phyloP scores from a whole-genome alignment of 2,888 invertebrate species.

The Melieria picta region DNA sequence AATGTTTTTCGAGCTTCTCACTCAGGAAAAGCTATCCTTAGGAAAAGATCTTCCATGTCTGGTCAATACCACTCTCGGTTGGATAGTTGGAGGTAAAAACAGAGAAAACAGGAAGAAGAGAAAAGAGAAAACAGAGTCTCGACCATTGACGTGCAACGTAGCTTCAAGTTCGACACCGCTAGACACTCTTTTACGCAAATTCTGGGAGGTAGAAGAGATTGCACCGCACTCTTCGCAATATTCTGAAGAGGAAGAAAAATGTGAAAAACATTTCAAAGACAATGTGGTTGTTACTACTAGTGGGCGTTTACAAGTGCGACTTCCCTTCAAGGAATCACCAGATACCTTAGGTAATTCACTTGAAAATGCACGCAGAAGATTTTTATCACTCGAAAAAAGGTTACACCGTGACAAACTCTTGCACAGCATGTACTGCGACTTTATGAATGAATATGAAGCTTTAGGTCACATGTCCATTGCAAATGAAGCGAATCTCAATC shows the following conservation, averaged over 20 bases:
- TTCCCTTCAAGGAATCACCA: slow-evolving; percentile 31
- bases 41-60: slow-evolving; percentile 28
- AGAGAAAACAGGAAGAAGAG: too few relatives aligned
- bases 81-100: slow-evolving; percentile 21
- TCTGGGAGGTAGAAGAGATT: slow-evolving; percentile 33
- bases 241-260: slow-evolving; percentile 24
- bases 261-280: slow-evolving; percentile 28
- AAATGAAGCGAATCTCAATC: neutral
- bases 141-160: neutral
- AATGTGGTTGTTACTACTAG: neutral
- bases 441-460: slow-evolving; percentile 24
- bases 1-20: slow-evolving; percentile 35
- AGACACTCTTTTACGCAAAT: neutral
- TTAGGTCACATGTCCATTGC: slow-evolving; percentile 27
- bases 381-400: slow-evolving; percentile 23
- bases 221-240: neutral
- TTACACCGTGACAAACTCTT: slow-evolving; percentile 11
- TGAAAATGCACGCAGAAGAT: slow-evolving; percentile 12
- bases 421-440: slow-evolving; percentile 17
- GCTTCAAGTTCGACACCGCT: neutral
- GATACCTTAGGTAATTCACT: slow-evolving; percentile 23
- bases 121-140: neutral
- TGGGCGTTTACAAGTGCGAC: slow-evolving; percentile 26
- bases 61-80: slow-evolving; percentile 30
- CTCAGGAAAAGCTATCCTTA: slow-evolving; percentile 27